Evolutionary conservation across 2,113 vertebrate species (phyloP).

Genomic region (Cacatua alba): DNA sequence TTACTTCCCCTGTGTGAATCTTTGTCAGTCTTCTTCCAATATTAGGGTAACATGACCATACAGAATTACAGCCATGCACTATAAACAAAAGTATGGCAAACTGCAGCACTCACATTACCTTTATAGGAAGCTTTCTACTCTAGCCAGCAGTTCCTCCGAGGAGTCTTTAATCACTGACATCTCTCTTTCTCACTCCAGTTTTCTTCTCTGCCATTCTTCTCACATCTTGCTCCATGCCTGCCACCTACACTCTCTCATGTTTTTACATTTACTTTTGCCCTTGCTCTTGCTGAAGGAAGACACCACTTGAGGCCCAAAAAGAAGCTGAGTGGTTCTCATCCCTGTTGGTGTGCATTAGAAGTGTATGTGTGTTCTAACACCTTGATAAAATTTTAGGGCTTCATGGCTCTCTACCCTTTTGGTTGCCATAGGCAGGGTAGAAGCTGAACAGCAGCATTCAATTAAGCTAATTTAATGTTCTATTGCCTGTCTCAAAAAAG

Average conservation of each 20-base stretch:
- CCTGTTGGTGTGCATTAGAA: background rate
- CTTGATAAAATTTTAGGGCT: constrained; percentile 52
- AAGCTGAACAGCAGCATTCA: constrained; percentile 25
- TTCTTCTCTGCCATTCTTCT: background rate
- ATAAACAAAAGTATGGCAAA: background rate
- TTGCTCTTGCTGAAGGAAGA: background rate
- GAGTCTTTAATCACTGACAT: background rate
- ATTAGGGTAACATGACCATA: background rate
- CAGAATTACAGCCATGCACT: background rate
- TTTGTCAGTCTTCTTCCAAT: background rate
- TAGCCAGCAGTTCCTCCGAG: background rate
- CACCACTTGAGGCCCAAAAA: background rate
- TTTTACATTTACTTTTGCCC: background rate
- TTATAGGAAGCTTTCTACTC: background rate
- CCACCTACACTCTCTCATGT: background rate
- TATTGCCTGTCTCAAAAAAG: background rate
- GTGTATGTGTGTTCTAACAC: background rate
- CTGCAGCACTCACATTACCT: background rate
- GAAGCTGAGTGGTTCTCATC: background rate
- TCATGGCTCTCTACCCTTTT: background rate
- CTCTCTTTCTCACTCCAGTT: background rate
- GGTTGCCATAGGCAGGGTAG: background rate
- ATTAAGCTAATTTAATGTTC: constrained; percentile 59
- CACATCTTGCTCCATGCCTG: background rate
- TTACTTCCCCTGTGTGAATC: background rate